These are phyloP conservation scores for Tineola bisselliella DNA, from an alignment of 2,888 invertebrate species.

Conservation along the genomic window DNA sequence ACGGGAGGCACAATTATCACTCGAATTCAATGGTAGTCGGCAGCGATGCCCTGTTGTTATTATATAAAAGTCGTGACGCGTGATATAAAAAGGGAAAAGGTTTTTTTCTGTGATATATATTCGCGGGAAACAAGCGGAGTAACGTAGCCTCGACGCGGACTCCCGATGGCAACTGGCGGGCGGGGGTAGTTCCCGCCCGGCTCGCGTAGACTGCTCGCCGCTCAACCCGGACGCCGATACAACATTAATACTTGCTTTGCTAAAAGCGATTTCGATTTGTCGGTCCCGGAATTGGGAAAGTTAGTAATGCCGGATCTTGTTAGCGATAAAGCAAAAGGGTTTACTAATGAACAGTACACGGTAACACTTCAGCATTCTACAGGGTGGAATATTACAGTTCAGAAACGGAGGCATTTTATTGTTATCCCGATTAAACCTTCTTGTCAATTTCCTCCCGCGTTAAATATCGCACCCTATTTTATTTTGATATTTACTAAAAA, in stretches of 20 bases:
- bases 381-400: background rate
- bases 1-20: conserved; percentile 3
- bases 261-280: conserved; percentile 67
- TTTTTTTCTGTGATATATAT: background rate
- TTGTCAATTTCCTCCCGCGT: background rate
- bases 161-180: conserved; percentile 52
- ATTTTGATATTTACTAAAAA: background rate
- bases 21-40: background rate
- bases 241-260: conserved; percentile 68
- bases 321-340: conserved; percentile 53
- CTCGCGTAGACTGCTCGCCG: conserved; percentile 48
- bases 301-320: conserved; percentile 50
- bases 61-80: background rate
- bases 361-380: background rate
- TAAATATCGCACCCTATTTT: background rate
- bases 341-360: conserved; percentile 43
- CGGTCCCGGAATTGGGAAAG: conserved; percentile 59
- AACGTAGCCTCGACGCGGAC: conserved; percentile 39
- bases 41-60: background rate
- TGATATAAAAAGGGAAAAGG: background rate
- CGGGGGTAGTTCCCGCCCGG: conserved; percentile 32
- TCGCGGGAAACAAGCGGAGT: conserved; percentile 15
- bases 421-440: background rate
- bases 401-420: background rate
- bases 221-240: conserved; percentile 50